These are phyloP conservation scores for Nomada flava DNA, from an alignment of 2,888 invertebrate genomes.

Conservation along the genomic window DNA sequence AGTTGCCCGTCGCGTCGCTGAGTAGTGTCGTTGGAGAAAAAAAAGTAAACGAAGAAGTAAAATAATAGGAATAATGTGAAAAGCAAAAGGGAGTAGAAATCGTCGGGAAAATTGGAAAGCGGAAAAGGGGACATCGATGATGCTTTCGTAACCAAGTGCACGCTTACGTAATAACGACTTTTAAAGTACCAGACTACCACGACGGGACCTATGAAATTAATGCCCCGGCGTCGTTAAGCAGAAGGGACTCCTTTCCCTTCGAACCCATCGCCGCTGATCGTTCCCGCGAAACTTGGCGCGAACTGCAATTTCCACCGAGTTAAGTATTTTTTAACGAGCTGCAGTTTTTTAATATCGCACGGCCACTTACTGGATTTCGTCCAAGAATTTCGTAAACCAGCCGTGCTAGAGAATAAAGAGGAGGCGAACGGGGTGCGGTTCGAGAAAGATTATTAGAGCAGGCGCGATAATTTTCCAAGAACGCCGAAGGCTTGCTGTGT, in stretches of 20 bases:
- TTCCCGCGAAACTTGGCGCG: conserved; percentile 21
- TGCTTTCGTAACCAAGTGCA: conserved; percentile 1
- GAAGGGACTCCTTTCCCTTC: conserved; percentile 24
- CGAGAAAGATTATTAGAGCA: conserved; percentile 30
- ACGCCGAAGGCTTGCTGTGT: neutral
- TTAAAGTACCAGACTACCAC: conserved; percentile 35
- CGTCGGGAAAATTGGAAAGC: neutral
- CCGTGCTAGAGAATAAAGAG: neutral
- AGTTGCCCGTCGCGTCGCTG: conserved; percentile 8
- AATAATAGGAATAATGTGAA: neutral
- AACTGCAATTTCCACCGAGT: conserved; percentile 41
- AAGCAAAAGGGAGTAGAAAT: neutral
- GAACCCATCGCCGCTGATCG: conserved; percentile 14
- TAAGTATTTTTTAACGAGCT: conserved; percentile 53
- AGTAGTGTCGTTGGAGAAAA: conserved; percentile 10
- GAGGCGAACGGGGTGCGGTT: neutral
- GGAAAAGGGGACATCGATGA: conserved; percentile 14
- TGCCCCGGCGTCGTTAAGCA: conserved; percentile 30
- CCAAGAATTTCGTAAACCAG: conserved; percentile 28
- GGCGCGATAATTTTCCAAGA: conserved; percentile 38
- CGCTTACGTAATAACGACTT: conserved; percentile 49
- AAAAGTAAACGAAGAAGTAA: neutral
- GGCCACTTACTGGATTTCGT: conserved; percentile 31
- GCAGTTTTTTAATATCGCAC: conserved; percentile 49
- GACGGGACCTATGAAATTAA: conserved; percentile 23